A percentile compares a stretch with the other conserved stretches of the same genome.
phyloP scores from a whole-genome alignment of 30 jellyfish, hydroid and myxozoan genomes.

The Turritopsis rubra region DNA sequence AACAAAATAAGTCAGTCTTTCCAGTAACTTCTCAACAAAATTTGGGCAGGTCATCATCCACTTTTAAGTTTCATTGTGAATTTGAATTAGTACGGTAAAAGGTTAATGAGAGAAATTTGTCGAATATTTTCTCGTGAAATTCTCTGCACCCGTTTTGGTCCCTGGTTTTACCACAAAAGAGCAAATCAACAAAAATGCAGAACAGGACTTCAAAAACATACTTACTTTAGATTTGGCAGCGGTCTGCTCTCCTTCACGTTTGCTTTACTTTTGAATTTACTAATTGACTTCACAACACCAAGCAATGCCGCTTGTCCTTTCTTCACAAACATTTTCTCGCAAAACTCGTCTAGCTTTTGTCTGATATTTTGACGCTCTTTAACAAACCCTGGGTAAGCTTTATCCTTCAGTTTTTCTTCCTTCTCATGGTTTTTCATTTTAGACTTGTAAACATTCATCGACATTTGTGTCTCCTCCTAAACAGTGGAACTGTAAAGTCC shows the following conservation, averaged over 20 bases:
- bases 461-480: conserved; percentile 5
- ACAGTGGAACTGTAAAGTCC: neutral
- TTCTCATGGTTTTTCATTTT: neutral
- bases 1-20: too few species aligned
- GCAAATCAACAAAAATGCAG: too few species aligned
- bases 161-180: too few species aligned
- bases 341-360: conserved; percentile 1
- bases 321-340: neutral
- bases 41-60: too few species aligned
- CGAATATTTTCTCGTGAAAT: too few species aligned
- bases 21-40: too few species aligned
- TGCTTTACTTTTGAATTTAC: neutral
- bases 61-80: too few species aligned
- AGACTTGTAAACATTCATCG: conserved; percentile 12
- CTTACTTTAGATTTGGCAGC: neutral
- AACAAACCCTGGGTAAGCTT: conserved; percentile 15
- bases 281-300: conserved; percentile 6
- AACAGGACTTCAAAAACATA: too few species aligned
- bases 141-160: too few species aligned
- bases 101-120: too few species aligned
- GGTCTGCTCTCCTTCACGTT: neutral
- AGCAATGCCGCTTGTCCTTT: neutral
- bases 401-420: conserved; percentile 3
- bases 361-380: neutral
- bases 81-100: too few species aligned